Base-by-base conservation (phyloP, 2,888 invertebrate genomes). In the Hedychridium roseum region DNA sequence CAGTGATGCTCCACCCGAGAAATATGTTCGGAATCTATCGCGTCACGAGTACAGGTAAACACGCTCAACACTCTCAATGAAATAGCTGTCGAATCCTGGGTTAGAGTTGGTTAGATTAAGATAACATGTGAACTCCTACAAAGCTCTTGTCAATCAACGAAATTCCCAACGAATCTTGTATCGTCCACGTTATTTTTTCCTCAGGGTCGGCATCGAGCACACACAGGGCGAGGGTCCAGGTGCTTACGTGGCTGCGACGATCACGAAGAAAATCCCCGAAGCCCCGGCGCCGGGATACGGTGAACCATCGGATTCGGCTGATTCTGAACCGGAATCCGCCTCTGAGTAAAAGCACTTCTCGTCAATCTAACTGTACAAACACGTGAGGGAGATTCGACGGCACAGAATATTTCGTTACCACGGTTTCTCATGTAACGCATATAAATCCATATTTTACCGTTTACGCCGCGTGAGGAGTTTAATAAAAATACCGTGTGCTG, bases 11-110 rank as follows among this genome's bases (percentile, higher is more conserved):
- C 95, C 97, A 18, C 98, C 98, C 9, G 99, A 99, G 83, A 98
- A 98, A 82, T 98, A 96, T 82, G 97, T 98, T 47, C 86, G 96
- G 64, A 97, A 98, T 82, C 85, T 97, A 64, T 96, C 97, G 42
- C 86, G 97, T 53, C 97, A 97, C 82, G 95, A 96, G 81, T 97
- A 97, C 83, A 88, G 85, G 92, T 92, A 50, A 18, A 38, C 23
- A 5, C 18, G 9, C 6, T n/a, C 1, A 9, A 9, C 32, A 15
- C 14, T 43, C 34, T 1, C 16, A 9, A 21, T 34, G 7, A 31
- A 40, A 30, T 40, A 11, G 15, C 2, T 12, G 11, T 15, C 35
- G 16, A 38, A 38, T 11, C 12, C 20, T 21, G 23, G 11, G 31
- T n/a, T n/a, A n/a, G n/a, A n/a, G n/a, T n/a, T n/a, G n/a, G n/a